Base-by-base conservation (phyloP, 2,797 vertebrate genomes). In the Gymnodraco acuticeps region DNA sequence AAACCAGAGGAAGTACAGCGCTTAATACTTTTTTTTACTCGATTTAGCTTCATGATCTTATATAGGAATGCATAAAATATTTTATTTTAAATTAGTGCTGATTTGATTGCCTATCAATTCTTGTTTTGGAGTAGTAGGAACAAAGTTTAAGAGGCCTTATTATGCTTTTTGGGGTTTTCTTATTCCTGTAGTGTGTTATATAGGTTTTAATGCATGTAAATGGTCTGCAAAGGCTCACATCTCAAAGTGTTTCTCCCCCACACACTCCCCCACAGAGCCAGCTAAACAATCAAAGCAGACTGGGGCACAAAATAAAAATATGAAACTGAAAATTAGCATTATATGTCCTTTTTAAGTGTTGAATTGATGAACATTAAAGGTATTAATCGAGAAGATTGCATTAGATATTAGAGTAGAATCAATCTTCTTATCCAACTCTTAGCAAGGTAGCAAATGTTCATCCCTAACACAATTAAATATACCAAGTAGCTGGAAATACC, bases 401-500 rank as follows among this genome's bases (percentile, higher is more conserved):
- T 9, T 60, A 17, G 11, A 33, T 56, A 23, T 54, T 13, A 27
- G 20, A 54, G 23, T 41, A 17, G 54, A 17, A 38, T 38, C 16
- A 38, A 56, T 56, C 31, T 27, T 27, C 27, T 58, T 58, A n/a
- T 56, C 31, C 38, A 41, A 58, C 33, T 58, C n/a, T 41, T 13
- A 17, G 31, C 11, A 54, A 67, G 11, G 17, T 17, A 52, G 38
- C 16, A 46, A 61, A 38, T 38, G 33, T 38, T 38, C 8, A 38
- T 38, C 33, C 8, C 33, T 17, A 41, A 41, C 16, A 46, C 61
- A 33, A 47, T 70, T 33, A 54, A 46, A 41, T 54, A 12, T 42
- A 27, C 15, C 19, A 74, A 74, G 43, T 70, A 27, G 27, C 2
- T 61, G 2, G 68, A 73, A 54, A 87, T 87, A 93, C 93, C 93